A percentile compares a stretch with the other conserved stretches of the same genome.
Conservation (phyloP, 2,113 vertebrate genomes). For the Erythrolamprus reginae region DNA sequence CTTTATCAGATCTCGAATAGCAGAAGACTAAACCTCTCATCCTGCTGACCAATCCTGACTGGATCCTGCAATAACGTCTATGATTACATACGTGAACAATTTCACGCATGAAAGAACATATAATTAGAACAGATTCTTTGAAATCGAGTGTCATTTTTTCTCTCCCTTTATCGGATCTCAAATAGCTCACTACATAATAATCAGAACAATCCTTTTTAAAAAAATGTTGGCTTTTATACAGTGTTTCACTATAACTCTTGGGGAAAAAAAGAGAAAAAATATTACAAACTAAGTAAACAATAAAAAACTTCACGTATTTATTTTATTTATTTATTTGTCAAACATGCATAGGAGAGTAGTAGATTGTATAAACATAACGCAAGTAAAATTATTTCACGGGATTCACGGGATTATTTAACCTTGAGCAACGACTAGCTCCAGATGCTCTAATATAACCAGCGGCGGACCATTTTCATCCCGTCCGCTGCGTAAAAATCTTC, state of each 20-base stretch:
- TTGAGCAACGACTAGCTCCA: not conserved
- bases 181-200: not conserved
- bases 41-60: not conserved
- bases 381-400: no score
- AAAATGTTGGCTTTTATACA: not conserved
- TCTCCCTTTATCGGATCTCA: not conserved
- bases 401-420: not conserved
- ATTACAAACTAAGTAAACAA: not conserved
- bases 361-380: no score
- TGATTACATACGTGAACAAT: not conserved
- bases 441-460: not conserved
- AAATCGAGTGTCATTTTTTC: not conserved
- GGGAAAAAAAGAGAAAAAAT: not conserved
- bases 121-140: not conserved
- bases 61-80: not conserved
- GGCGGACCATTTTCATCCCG: not conserved
- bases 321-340: no score
- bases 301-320: not conserved
- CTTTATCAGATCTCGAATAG: no score
- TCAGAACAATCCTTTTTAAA: not conserved
- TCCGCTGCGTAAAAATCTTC: not conserved
- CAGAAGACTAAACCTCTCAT: no score
- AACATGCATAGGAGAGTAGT: no score
- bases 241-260: not conserved
- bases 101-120: not conserved